Evolutionary conservation across 2,888 invertebrate species (phyloP).

Genomic region (Ormyrus thymus): DNA sequence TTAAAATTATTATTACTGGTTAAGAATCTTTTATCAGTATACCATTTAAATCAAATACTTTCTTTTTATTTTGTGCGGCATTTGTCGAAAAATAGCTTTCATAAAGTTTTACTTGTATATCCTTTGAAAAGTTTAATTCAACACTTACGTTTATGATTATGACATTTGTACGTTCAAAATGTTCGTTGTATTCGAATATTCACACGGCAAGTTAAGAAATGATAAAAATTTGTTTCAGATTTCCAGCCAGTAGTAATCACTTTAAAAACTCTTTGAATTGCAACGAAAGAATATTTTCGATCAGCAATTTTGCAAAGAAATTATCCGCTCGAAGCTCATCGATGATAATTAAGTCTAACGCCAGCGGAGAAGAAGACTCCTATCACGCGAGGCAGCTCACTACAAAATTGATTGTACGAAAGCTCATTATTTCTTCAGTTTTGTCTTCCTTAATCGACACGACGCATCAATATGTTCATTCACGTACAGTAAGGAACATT

Average conservation of each 20-base stretch:
- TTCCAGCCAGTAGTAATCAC: conserved; percentile 29
- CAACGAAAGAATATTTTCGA: not conserved
- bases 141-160: not conserved
- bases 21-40: no score
- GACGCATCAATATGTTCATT: conserved; percentile 27
- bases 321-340: conserved; percentile 47
- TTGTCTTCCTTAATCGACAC: conserved; percentile 11
- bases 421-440: conserved; percentile 61
- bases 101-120: no score
- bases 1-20: no score
- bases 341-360: conserved; percentile 50
- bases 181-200: conserved; percentile 25
- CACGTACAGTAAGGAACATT: conserved; percentile 8
- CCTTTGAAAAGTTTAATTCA: not conserved
- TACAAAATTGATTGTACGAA: conserved; percentile 72
- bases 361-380: conserved; percentile 53
- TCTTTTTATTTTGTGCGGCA: no score
- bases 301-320: conserved; percentile 33
- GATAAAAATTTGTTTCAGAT: no score
- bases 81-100: no score
- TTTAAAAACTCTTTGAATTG: not conserved
- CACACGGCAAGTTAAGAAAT: no score
- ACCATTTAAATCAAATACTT: no score
- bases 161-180: not conserved
- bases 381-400: conserved; percentile 60